Evolutionary conservation across 2,113 vertebrate genomes (phyloP).

Genomic region (Ascaphus truei): DNA sequence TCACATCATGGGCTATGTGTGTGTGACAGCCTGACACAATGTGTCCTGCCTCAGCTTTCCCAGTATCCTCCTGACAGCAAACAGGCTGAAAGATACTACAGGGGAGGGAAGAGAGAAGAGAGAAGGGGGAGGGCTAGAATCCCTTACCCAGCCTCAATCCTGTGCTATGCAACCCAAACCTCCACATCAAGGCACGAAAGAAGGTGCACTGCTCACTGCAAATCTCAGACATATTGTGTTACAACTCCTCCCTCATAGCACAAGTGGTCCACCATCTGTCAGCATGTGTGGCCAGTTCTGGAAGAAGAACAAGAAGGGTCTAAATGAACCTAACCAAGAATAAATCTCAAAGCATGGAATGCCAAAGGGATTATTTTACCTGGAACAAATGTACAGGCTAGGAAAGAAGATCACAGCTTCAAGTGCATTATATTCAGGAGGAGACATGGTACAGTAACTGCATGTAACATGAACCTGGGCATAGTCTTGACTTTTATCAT

Average conservation of each 20-base stretch:
- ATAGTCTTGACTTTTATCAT: neutral
- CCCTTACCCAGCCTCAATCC: neutral
- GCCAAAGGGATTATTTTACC: neutral
- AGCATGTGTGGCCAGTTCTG: neutral
- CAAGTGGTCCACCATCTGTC: neutral
- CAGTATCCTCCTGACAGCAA: neutral
- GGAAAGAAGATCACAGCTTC: too few species aligned
- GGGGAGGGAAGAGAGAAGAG: slow-evolving; percentile 23
- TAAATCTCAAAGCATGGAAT: neutral
- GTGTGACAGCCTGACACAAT: neutral
- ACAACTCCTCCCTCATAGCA: neutral
- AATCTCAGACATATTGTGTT: neutral
- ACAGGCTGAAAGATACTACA: neutral
- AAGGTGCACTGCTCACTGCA: neutral
- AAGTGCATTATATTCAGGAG: too few species aligned
- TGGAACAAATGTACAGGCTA: neutral
- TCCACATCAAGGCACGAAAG: neutral
- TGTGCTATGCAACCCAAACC: neutral
- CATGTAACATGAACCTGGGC: too few species aligned
- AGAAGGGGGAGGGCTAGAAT: slow-evolving; percentile 12
- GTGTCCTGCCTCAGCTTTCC: neutral
- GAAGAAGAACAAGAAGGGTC: neutral
- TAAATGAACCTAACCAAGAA: neutral
- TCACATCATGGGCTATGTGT: neutral
- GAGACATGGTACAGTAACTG: too few species aligned